Base-by-base conservation (phyloP, 2,888 invertebrate genomes). In the Cerastoderma edule region DNA sequence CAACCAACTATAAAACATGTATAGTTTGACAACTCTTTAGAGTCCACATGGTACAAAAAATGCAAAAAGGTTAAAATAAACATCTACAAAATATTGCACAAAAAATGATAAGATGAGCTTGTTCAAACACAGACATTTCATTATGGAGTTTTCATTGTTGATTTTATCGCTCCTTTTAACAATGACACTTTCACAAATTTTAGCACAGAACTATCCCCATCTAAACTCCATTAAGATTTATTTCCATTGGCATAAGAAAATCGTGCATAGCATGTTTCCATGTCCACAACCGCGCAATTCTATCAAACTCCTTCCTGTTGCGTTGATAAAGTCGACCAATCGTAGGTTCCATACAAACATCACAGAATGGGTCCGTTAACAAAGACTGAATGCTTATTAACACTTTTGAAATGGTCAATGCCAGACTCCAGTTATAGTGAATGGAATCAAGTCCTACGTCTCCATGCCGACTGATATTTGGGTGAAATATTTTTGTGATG, bases 361-460 rank as follows among this genome's bases (percentile, higher is more conserved):
- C 95, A 87, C 96, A 96, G 89, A 96, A 97, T 0, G 98, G 97
- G 93, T 98, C 98, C 1, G 92, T 92, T 27, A 93, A 85, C 70
- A 93, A 83, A 0, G 91, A 91, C 87, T 93, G 92, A 30, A 93
- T 91, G 71, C 92, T 92, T 33, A 93, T 91, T n/a, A 93, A 85
- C 30, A 93, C 92, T 88, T 94, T 98, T 84, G 96, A 96, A 90
- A 98, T 96, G 53, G 98, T 98, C 81, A 98, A 94, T 0, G 97
- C 98, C 78, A 98, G 94, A n/a, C 97, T 97, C 98, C 98, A 98
- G 93, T 98, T 98, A 93, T 97, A 97, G 89, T 97, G 96, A 86
- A 98, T 97, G 13, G 97, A 97, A 94, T 98, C 98, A 83, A 98
- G 96, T 74, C 98, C 98, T 64, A 98, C 97, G 93, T 98, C 98